Percentiles rank a stretch among this genome's conserved stretches.
These are phyloP conservation scores for Conopomorpha cramerella DNA, from an alignment of 1,140 invertebrate species.

Conservation along the genomic window DNA sequence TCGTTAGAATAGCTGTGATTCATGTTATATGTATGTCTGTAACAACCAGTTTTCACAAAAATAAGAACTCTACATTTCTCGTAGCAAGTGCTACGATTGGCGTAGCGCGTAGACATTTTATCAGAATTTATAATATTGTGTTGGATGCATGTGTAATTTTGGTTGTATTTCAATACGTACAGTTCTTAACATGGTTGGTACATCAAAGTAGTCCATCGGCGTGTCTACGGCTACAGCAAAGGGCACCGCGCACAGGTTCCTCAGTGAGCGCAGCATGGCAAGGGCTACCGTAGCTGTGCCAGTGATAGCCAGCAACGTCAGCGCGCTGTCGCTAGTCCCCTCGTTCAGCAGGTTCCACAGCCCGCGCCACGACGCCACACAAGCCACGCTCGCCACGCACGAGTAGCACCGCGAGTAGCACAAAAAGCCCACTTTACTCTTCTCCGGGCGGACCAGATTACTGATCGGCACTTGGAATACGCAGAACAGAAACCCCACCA, in stretches of 20 bases:
- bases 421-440: conserved; percentile 64
- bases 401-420: conserved; percentile 82
- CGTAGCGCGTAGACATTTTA: too few species aligned
- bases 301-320: conserved; percentile 65
- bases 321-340: conserved; percentile 66
- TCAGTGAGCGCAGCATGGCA: conserved; percentile 67
- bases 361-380: conserved; percentile 84
- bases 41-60: too few species aligned
- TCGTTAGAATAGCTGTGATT: too few species aligned
- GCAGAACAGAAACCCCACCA: conserved; percentile 70
- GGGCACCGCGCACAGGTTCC: conserved; percentile 82
- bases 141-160: too few species aligned
- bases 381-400: conserved; percentile 72
- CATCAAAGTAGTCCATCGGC: conserved; percentile 76
- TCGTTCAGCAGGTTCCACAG: conserved; percentile 77
- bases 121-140: too few species aligned
- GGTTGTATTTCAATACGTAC: too few species aligned
- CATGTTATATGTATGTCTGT: too few species aligned
- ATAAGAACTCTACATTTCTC: too few species aligned
- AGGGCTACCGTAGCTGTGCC: conserved; percentile 69
- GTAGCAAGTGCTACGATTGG: too few species aligned
- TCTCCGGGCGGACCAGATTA: conserved; percentile 67
- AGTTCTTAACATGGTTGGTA: conserved; percentile 80
- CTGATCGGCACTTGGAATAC: conserved; percentile 68
- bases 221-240: conserved; percentile 76